These are phyloP conservation scores for Palloptera scutellata DNA, from an alignment of 2,888 invertebrate genomes.

Conservation along the genomic window DNA sequence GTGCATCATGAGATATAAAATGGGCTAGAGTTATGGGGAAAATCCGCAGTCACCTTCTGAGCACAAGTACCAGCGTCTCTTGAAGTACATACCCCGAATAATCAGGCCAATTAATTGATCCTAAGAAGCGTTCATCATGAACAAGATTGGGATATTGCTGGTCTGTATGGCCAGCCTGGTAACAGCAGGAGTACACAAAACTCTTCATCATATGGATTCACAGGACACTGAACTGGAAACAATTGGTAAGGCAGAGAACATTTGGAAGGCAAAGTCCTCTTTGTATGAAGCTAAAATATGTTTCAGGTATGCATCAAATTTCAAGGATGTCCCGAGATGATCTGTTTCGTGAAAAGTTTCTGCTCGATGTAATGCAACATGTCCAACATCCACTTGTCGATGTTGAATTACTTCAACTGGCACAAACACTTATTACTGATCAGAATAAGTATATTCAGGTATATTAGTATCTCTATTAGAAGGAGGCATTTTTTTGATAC, in stretches of 20 bases:
- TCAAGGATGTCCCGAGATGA: slow-evolving; percentile 44
- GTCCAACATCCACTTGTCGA: slow-evolving; percentile 47
- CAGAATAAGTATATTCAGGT: slow-evolving; percentile 41
- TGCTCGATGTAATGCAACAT: slow-evolving; percentile 50
- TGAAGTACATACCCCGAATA: slow-evolving; percentile 35
- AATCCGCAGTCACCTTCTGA: slow-evolving; percentile 33
- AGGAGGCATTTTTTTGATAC: not conserved
- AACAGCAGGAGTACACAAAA: slow-evolving; percentile 41
- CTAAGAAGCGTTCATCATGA: slow-evolving; percentile 44
- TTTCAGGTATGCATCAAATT: slow-evolving; percentile 32
- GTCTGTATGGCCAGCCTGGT: slow-evolving; percentile 45
- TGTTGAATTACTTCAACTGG: slow-evolving; percentile 43
- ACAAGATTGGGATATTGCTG: slow-evolving; percentile 44
- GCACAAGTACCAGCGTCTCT: no score
- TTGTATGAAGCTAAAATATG: not conserved
- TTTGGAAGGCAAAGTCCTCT: not conserved
- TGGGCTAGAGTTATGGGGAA: no score
- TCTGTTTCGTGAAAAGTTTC: slow-evolving; percentile 51
- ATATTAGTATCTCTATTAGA: not conserved
- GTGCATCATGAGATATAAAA: no score
- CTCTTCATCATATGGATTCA: slow-evolving; percentile 2
- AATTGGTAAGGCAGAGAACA: slow-evolving; percentile 6
- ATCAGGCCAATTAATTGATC: slow-evolving; percentile 41
- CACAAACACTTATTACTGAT: slow-evolving; percentile 43
- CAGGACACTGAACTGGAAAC: slow-evolving; percentile 18